Evolutionary conservation across 1,140 invertebrate genomes (phyloP), one percentile per base, ranked within the genome.

Genomic region (Eriosoma lanigerum): DNA sequence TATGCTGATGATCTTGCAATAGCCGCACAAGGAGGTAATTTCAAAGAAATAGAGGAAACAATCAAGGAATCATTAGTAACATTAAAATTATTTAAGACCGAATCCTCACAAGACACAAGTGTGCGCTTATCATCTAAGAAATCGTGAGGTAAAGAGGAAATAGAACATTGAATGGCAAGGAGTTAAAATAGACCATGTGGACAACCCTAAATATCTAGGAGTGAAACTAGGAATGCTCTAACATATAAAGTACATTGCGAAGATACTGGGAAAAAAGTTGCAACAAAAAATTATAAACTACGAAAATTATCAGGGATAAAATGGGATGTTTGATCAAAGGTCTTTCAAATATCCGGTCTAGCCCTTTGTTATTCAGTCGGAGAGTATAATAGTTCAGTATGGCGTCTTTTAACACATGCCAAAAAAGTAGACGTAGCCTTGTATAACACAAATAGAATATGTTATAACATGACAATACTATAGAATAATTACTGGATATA

Each of bases 101-200:
- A 80, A 80, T 32, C 32, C 29, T 21, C 19, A 26, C 15, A 80
- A 80, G 10, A 60, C 75, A 38, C 52, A 78, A 58, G 54, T 58
- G 12, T 60, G 75, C 52, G 50, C 75, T n/a, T 78, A 52, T 38
- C 54, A 78, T 24, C 26, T 78, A n/a, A 54, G 75, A n/a, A 78
- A 78, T 52, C 75, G 85, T 86, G 86, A 87, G 87, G 87, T 85
- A 86, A 87, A 84, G 84, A 85, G 86, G 85, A 86, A 87, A 86
- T 85, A 86, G 86, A 86, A 78, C 21, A 46, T 78, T 12, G 26
- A 44, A 62, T 54, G 24, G 70, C 38, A 66, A 50, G 62, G 62
- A 32, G 12, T 12, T 17, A 44, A 68, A 50, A 21, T 81, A 26
- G 17, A 66, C n/a, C 78, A 78, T 24, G 52, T 56, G 52, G 52